A percentile compares a stretch with the other conserved stretches of the same genome.
Conservation (phyloP, 2,888 invertebrate species). For the Diaprepes abbreviatus region DNA sequence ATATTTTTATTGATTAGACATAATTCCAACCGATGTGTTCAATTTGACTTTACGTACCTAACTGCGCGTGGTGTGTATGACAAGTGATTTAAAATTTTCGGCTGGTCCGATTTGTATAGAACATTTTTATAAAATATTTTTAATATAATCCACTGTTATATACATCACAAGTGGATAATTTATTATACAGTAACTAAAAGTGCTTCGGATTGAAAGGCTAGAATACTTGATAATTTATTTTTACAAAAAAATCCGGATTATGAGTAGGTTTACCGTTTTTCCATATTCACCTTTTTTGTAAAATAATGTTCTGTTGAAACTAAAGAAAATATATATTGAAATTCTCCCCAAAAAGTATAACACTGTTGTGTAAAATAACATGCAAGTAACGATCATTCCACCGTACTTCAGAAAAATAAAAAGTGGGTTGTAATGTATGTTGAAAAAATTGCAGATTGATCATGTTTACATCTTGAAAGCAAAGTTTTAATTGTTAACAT, state of each 20-base stretch:
- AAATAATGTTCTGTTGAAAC: no score
- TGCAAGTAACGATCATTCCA: no score
- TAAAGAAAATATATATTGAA: no score
- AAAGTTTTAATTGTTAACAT: no score
- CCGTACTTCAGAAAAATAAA: no score
- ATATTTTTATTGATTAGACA: conserved; percentile 46
- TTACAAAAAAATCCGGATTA: conserved; percentile 13
- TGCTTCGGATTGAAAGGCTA: conserved; percentile 51
- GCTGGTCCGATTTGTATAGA: conserved; percentile 60
- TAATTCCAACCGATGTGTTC: conserved; percentile 67
- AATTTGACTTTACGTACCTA: conserved; percentile 66
- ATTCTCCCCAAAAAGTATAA: no score
- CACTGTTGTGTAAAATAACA: no score
- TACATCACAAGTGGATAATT: conserved; percentile 64
- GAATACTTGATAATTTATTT: conserved; percentile 23
- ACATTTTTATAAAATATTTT: conserved; percentile 33
- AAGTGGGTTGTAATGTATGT: no score
- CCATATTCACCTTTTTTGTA: no score
- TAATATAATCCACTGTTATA: conserved; percentile 59
- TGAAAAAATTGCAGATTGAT: no score
- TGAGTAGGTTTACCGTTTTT: neutral
- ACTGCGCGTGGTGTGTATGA: conserved; percentile 65
- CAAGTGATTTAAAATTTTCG: conserved; percentile 59
- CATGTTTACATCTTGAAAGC: no score
- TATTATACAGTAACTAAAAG: conserved; percentile 63